Percentiles rank a stretch among this genome's conserved stretches.
Evolutionary conservation across 2,113 vertebrate genomes (phyloP).

Genomic region (Heterochromis multidens): DNA sequence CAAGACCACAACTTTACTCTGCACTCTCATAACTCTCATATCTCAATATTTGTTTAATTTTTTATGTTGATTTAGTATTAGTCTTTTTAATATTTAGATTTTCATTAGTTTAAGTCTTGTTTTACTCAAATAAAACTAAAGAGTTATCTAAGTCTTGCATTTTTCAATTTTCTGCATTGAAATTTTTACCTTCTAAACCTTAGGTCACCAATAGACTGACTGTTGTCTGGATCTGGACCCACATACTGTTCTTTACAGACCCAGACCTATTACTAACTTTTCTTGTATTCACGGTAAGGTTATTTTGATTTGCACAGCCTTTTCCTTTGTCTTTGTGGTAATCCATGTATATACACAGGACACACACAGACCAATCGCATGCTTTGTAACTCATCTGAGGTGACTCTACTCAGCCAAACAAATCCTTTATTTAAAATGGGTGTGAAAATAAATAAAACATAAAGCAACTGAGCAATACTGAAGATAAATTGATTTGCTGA

Average conservation of each 20-base stretch:
- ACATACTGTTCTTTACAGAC: fast-evolving
- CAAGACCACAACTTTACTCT: background rate
- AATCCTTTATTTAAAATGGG: fast-evolving
- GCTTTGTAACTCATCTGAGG: background rate
- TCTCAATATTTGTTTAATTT: no score
- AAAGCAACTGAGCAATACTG: fast-evolving
- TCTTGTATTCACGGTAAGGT: background rate
- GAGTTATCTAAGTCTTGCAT: background rate
- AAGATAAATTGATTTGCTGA: background rate
- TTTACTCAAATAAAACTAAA: background rate
- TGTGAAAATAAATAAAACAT: background rate
- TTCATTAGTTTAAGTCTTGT: background rate
- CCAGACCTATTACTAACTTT: background rate
- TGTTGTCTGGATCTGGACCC: background rate
- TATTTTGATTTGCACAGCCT: background rate
- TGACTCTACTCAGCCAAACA: background rate
- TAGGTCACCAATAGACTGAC: fast-evolving
- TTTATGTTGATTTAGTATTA: background rate
- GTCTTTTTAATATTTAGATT: background rate
- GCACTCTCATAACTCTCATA: background rate
- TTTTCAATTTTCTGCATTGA: no score
- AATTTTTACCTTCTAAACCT: background rate
- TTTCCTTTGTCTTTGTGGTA: fast-evolving
- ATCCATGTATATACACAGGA: background rate
- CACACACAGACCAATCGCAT: background rate